These are phyloP conservation scores for Furcifer pardalis DNA, from an alignment of 2,797 vertebrate species.

Conservation along the genomic window DNA sequence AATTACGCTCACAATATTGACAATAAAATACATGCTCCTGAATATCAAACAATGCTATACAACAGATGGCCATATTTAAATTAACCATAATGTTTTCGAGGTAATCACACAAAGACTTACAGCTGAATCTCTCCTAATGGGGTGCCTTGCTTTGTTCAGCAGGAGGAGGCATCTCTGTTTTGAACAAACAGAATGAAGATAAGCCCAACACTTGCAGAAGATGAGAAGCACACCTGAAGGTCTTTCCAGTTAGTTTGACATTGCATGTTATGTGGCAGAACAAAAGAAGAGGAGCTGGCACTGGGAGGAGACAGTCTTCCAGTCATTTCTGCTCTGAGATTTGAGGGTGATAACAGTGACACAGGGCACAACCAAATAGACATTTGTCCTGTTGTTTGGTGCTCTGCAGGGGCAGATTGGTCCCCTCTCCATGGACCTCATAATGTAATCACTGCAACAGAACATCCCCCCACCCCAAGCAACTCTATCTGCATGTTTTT, in stretches of 20 bases:
- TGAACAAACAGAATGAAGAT: slow-evolving; percentile 1
- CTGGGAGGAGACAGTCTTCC: not conserved
- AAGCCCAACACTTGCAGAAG: not conserved
- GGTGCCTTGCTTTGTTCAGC: not conserved
- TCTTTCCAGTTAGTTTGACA: not conserved
- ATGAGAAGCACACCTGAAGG: not conserved
- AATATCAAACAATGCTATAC: not conserved
- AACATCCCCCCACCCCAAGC: too few relatives aligned
- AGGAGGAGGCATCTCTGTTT: slow-evolving; percentile 53
- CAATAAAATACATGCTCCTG: not conserved
- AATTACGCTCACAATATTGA: slow-evolving; percentile 5
- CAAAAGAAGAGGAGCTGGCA: not conserved
- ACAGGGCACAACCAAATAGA: too few relatives aligned
- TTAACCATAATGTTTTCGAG: not conserved
- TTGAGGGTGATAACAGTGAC: not conserved
- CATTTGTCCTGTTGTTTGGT: too few relatives aligned
- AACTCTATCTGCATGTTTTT: too few relatives aligned
- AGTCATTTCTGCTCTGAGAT: not conserved
- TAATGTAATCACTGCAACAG: too few relatives aligned
- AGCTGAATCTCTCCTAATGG: not conserved
- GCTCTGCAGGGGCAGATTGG: too few relatives aligned
- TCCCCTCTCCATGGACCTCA: too few relatives aligned
- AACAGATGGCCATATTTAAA: not conserved
- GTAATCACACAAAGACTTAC: not conserved
- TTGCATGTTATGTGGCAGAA: not conserved